phyloP scores from a whole-genome alignment of 2,797 vertebrate species.

The Smutsia temminckii region DNA sequence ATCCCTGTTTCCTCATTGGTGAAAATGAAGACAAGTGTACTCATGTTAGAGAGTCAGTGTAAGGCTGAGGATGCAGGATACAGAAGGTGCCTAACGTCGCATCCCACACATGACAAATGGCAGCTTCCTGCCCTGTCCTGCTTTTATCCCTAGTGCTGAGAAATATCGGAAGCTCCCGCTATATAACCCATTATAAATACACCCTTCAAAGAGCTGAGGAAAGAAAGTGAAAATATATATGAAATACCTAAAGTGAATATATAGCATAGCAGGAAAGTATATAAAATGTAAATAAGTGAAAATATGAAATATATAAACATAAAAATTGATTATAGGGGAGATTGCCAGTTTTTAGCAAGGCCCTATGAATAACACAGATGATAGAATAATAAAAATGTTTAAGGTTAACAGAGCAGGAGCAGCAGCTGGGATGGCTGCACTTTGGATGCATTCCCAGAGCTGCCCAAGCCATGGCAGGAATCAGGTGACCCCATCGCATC shows the following conservation, averaged over 20 bases:
- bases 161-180: background rate
- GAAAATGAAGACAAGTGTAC: background rate
- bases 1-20: background rate
- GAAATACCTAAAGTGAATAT: background rate
- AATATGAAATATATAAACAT: background rate
- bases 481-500: background rate
- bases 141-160: background rate
- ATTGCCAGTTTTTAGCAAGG: background rate
- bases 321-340: background rate
- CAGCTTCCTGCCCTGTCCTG: no score
- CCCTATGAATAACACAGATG: background rate
- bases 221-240: background rate
- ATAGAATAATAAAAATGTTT: background rate
- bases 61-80: background rate
- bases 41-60: background rate
- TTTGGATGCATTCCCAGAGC: background rate
- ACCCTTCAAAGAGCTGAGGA: background rate
- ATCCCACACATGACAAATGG: fast-evolving
- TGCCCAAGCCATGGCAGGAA: background rate
- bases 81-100: background rate
- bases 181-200: background rate
- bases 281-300: background rate
- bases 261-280: background rate
- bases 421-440: background rate
- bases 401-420: no score